Conservation (phyloP, 1,140 invertebrate genomes). For the Bombyx mandarina region DNA sequence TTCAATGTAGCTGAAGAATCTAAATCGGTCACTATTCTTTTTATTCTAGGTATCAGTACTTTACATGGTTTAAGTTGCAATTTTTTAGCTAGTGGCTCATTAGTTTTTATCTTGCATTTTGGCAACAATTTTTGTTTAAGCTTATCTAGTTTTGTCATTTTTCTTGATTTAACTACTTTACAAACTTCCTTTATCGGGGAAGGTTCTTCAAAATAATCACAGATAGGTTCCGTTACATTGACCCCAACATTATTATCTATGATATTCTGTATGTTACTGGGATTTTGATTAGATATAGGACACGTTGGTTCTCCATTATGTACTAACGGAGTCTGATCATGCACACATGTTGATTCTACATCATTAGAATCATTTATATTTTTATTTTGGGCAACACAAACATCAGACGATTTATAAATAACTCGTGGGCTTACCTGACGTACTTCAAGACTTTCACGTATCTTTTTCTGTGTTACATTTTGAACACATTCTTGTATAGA, state of each 20-base stretch:
- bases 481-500: neutral
- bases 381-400: neutral
- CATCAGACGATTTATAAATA: too few species aligned
- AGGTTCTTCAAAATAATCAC: too few species aligned
- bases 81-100: constrained; percentile 16
- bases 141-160: constrained; percentile 40
- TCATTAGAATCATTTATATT: neutral
- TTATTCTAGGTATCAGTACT: constrained; percentile 11
- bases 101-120: constrained; percentile 39
- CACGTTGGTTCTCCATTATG: too few species aligned
- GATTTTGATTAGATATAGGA: too few species aligned
- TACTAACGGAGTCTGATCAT: neutral
- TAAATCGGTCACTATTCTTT: constrained; percentile 7
- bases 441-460: too few species aligned
- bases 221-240: too few species aligned
- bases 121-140: constrained; percentile 37
- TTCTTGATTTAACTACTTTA: constrained; percentile 16
- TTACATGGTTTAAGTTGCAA: constrained; percentile 14
- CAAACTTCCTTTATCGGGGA: neutral
- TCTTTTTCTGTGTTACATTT: too few species aligned
- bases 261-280: neutral
- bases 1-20: constrained; percentile 21
- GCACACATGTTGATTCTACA: too few species aligned
- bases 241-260: neutral
- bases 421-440: too few species aligned